These are phyloP conservation scores for Volucella zonaria DNA, from an alignment of 2,888 invertebrate genomes.

Conservation along the genomic window DNA sequence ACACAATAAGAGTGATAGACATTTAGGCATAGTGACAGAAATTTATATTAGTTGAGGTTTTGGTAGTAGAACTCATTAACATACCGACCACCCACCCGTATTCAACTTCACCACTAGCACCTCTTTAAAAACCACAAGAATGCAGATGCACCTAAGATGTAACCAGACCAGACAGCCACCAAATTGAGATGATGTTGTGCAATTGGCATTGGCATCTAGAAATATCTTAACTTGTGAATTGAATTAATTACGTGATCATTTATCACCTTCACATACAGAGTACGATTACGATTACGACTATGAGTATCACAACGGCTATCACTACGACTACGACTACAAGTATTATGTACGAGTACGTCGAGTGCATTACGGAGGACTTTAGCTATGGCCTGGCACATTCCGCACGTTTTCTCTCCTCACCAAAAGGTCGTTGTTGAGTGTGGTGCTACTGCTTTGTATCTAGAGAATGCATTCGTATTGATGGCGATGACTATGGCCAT, in stretches of 20 bases:
- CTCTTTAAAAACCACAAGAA: constrained; percentile 26
- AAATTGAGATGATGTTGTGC: constrained; percentile 51
- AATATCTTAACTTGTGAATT: constrained; percentile 69
- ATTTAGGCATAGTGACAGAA: neutral
- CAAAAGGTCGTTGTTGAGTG: constrained; percentile 14
- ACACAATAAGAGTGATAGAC: constrained; percentile 26
- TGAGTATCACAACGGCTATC: no score
- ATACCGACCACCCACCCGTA: neutral
- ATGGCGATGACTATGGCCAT: constrained; percentile 5
- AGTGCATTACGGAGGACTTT: constrained; percentile 22
- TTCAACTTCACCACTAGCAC: constrained; percentile 30
- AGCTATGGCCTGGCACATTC: constrained; percentile 41
- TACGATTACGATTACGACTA: neutral
- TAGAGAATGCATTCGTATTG: constrained; percentile 42
- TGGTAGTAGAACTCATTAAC: neutral
- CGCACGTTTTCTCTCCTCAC: constrained; percentile 27
- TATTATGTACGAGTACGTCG: neutral
- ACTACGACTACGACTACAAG: no score
- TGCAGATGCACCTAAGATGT: constrained; percentile 34
- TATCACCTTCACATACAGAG: constrained; percentile 65
- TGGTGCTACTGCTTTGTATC: constrained; percentile 8
- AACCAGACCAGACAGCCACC: constrained; percentile 1
- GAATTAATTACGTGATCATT: constrained; percentile 71
- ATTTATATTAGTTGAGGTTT: constrained; percentile 33
- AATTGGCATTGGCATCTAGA: constrained; percentile 66